A percentile compares a stretch with the other conserved stretches of the same genome.
Conservation (phyloP, 2,797 vertebrate genomes). For the Champsocephalus gunnari region DNA sequence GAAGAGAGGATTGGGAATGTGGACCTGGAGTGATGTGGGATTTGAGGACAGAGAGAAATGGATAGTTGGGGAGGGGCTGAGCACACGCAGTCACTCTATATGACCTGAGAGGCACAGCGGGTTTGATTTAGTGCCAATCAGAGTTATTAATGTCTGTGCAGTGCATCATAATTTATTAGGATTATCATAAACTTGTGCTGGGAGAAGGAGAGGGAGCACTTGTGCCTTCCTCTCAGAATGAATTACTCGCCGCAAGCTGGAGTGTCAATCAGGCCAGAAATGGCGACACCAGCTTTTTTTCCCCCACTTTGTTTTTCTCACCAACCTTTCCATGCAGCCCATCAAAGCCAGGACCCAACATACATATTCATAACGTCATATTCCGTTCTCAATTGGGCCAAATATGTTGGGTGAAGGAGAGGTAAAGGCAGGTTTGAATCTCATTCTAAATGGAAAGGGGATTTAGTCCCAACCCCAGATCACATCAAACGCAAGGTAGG, state of each 20-base stretch:
- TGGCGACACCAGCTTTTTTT: constrained; percentile 52
- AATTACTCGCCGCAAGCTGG: constrained; percentile 71
- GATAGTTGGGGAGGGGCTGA: constrained; percentile 47
- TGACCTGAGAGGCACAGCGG: constrained; percentile 75
- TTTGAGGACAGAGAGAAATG: constrained; percentile 60
- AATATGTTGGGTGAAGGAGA: constrained; percentile 61
- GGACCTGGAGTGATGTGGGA: constrained; percentile 46
- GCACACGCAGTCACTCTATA: constrained; percentile 32
- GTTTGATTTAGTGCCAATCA: constrained; percentile 85
- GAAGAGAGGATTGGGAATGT: constrained; percentile 49
- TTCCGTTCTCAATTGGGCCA: constrained; percentile 42
- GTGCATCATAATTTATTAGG: constrained; percentile 84
- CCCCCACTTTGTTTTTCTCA: constrained; percentile 47
- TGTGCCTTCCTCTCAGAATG: constrained; percentile 74
- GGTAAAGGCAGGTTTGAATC: constrained; percentile 56
- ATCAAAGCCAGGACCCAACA: constrained; percentile 62
- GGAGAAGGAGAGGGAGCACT: constrained; percentile 70
- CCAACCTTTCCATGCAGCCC: constrained; percentile 47
- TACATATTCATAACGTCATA: constrained; percentile 75
- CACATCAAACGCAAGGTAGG: constrained; percentile 17
- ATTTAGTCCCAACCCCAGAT: neutral
- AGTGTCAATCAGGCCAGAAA: constrained; percentile 69
- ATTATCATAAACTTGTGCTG: constrained; percentile 83
- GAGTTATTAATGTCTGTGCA: constrained; percentile 80
- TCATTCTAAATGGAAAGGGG: constrained; percentile 30